Conservation (phyloP, 2,888 invertebrate species). For the Drosophila lacicola region DNA sequence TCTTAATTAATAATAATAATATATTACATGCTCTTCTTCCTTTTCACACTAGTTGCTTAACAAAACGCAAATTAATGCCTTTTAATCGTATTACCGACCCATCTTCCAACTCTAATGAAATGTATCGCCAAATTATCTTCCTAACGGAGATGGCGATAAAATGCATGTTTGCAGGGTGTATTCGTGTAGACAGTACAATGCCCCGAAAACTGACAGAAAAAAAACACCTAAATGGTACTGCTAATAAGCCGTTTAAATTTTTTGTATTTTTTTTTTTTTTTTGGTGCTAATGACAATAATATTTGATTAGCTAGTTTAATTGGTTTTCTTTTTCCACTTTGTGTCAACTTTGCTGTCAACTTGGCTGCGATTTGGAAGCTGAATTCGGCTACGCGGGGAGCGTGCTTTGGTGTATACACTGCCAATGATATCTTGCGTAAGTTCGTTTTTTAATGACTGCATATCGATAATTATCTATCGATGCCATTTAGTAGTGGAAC, state of each 20-base stretch:
- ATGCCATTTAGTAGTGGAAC: slow-evolving; percentile 1
- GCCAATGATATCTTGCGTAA: neutral
- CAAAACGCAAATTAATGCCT: too few species aligned
- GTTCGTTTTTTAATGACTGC: neutral
- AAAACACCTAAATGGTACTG: slow-evolving; percentile 70
- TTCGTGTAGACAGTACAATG: slow-evolving; percentile 22
- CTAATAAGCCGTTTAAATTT: slow-evolving; percentile 82
- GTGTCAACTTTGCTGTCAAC: slow-evolving; percentile 62
- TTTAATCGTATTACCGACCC: too few species aligned
- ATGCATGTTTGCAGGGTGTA: neutral
- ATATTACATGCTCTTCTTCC: too few species aligned
- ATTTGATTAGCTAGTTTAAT: slow-evolving; percentile 81
- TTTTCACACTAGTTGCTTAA: too few species aligned
- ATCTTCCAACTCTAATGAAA: too few species aligned
- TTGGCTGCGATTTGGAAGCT: slow-evolving; percentile 6
- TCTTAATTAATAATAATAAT: too few species aligned
- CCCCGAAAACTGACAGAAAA: slow-evolving; percentile 29
- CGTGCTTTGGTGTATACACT: slow-evolving; percentile 10
- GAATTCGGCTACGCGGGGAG: slow-evolving; percentile 7
- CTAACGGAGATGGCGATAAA: neutral
- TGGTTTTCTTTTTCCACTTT: slow-evolving; percentile 71
- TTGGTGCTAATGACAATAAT: slow-evolving; percentile 81
- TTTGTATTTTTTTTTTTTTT: slow-evolving; percentile 32
- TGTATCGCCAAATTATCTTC: neutral
- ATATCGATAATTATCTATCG: slow-evolving; percentile 8